phyloP scores from a whole-genome alignment of 2,888 invertebrate genomes.

The Pherbina coryleti region DNA sequence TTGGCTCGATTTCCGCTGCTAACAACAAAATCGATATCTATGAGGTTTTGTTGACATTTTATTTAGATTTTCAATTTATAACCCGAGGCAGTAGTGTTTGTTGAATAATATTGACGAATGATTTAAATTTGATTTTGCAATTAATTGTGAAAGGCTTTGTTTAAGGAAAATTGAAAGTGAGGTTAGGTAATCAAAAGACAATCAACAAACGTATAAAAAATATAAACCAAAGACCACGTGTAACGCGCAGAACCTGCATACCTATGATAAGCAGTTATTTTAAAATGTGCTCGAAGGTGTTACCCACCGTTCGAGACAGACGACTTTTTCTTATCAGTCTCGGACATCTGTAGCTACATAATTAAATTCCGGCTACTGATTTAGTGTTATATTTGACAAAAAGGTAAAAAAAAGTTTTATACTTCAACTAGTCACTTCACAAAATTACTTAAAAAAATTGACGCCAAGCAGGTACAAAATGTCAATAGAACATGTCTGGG shows the following conservation, averaged over 20 bases:
- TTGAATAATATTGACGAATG: slow-evolving; percentile 16
- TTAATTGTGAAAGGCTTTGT: background rate
- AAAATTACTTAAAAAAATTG: slow-evolving; percentile 53
- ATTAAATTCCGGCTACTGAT: slow-evolving; percentile 26
- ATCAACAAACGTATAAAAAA: background rate
- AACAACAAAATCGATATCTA: slow-evolving; percentile 1
- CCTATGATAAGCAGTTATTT: background rate
- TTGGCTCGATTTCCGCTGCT: background rate
- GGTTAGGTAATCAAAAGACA: background rate
- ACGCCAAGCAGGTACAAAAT: slow-evolving; percentile 61
- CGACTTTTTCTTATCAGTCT: background rate
- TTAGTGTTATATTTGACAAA: background rate
- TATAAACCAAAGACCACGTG: background rate
- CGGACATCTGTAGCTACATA: slow-evolving; percentile 20
- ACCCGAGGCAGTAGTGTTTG: slow-evolving; percentile 52
- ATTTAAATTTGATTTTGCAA: slow-evolving; percentile 13
- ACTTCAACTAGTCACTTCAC: background rate
- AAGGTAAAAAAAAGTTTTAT: background rate
- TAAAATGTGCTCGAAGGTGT: background rate
- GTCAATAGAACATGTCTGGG: slow-evolving; percentile 55
- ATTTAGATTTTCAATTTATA: slow-evolving; percentile 64
- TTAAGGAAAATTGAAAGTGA: background rate
- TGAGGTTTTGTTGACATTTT: slow-evolving; percentile 42
- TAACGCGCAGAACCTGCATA: no score
- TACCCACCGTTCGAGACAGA: background rate